Evolutionary conservation across 1,140 invertebrate species (phyloP).

Genomic region (Philopotamus ludificatus): DNA sequence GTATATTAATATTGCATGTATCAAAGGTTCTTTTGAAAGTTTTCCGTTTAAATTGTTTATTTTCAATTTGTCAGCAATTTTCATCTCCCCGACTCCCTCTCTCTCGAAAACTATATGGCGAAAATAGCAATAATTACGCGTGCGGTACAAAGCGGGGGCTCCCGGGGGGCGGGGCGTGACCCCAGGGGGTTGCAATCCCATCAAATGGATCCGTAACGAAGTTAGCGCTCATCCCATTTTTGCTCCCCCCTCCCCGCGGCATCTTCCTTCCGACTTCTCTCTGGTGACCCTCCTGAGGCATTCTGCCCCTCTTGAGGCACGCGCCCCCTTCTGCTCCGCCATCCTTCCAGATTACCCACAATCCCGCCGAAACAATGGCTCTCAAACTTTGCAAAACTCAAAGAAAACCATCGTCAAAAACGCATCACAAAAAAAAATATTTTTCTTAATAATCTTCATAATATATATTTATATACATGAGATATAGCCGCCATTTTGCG

Average conservation of each 20-base stretch:
- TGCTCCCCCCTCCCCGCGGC: constrained; percentile 48
- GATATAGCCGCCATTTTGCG: no score
- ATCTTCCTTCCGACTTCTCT: constrained; percentile 48
- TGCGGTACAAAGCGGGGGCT: constrained; percentile 42
- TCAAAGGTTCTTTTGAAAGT: background rate
- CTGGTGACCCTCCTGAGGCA: constrained; percentile 26
- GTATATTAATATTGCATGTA: no score
- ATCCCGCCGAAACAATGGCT: constrained; percentile 11
- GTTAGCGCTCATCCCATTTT: constrained; percentile 55
- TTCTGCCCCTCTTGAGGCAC: constrained; percentile 21
- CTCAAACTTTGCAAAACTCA: constrained; percentile 17
- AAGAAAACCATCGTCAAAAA: no score
- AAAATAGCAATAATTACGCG: constrained; percentile 48
- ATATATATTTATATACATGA: no score
- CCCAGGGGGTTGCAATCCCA: constrained; percentile 56
- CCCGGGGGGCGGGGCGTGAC: constrained; percentile 45
- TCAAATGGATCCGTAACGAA: constrained; percentile 56
- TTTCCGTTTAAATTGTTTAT: background rate
- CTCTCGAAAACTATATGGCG: constrained; percentile 43
- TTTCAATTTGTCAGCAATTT: no score
- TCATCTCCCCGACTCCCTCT: no score
- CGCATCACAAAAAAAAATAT: no score
- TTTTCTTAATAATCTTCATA: no score
- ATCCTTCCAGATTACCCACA: constrained; percentile 19
- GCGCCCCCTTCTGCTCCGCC: constrained; percentile 16